Base-by-base conservation (phyloP, 2,888 invertebrate genomes). In the Leucoptera coffeella region DNA sequence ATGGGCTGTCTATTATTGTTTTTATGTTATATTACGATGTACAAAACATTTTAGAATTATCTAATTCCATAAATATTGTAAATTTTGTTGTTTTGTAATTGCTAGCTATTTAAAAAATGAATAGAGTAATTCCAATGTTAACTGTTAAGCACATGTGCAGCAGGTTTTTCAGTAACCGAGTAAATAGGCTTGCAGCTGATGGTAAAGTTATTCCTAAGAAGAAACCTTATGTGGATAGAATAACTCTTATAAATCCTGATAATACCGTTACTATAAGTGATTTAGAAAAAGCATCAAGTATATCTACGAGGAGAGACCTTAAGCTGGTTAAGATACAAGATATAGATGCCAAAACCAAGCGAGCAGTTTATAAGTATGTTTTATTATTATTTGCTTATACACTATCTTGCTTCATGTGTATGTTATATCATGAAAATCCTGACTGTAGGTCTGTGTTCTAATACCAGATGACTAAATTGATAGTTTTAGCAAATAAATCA, bases 311-410 rank as follows among this genome's bases (percentile, higher is more conserved):
- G 21, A 62, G 83, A 35, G 77, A 82, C 26, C 55, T 87, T 32
- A 81, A 80, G 44, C 57, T 89, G 30, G 67, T 85, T 0, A 82
- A 82, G 58, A 51, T 84, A 14, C 50, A 78, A 33, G 82, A 86
- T 48, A 49, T 73, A 4, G 81, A 84, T 50, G 54, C 74, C 0
- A 84, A 83, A 54, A 78, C 78, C 0, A 73, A 80, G 15, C 65
- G 83, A 22, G 77, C 82, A 8, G 58, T 81, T 8, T 89, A 83
- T 42, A 80, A 78, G 73, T 75, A 47, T 41, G 60, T 47, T 25
- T 17, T 17, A 17, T 17, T 7, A 17, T 7, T 7, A 7, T 17
- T 7, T 17, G 17, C 9, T 17, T n/a, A n/a, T n/a, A n/a, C n/a
- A n/a, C n/a, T n/a, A n/a, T n/a, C n/a, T n/a, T n/a, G n/a, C n/a